A percentile compares a stretch with the other conserved stretches of the same genome.
Evolutionary conservation across 2,888 invertebrate genomes (phyloP).

Genomic region (Mactromeris polynyma): DNA sequence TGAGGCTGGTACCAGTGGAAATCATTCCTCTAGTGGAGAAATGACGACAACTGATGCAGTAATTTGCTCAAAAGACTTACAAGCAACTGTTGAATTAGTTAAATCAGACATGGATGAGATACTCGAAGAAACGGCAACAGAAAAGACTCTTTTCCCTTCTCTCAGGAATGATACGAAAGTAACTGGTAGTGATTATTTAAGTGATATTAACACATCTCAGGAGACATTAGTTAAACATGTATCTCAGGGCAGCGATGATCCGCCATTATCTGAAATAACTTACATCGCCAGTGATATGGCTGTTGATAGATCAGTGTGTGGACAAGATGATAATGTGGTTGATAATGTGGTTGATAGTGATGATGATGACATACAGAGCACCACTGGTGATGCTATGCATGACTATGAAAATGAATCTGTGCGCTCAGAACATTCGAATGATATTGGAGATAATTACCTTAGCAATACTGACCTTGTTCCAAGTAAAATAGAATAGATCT

Average conservation of each 20-base stretch:
- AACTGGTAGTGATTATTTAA: background rate
- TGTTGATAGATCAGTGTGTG: background rate
- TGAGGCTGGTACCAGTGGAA: background rate
- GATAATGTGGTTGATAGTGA: slow-evolving; percentile 15
- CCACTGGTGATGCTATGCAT: slow-evolving; percentile 47
- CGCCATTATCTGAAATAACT: background rate
- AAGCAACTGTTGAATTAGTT: background rate
- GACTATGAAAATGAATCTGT: slow-evolving; percentile 33
- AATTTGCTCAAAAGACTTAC: background rate
- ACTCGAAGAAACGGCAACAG: background rate
- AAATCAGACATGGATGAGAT: background rate
- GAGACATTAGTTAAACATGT: background rate
- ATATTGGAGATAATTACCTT: background rate
- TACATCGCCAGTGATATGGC: background rate
- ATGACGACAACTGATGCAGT: background rate
- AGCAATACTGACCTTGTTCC: background rate
- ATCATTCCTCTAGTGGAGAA: background rate
- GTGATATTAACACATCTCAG: background rate
- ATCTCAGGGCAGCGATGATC: background rate
- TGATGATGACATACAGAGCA: slow-evolving; percentile 52
- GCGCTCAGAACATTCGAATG: background rate
- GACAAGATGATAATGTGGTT: background rate
- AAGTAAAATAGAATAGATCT: background rate
- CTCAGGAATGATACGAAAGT: background rate
- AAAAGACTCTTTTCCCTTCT: background rate